Evolutionary conservation across 2,797 vertebrate genomes (phyloP).

Genomic region (Pipistrellus nathusii): DNA sequence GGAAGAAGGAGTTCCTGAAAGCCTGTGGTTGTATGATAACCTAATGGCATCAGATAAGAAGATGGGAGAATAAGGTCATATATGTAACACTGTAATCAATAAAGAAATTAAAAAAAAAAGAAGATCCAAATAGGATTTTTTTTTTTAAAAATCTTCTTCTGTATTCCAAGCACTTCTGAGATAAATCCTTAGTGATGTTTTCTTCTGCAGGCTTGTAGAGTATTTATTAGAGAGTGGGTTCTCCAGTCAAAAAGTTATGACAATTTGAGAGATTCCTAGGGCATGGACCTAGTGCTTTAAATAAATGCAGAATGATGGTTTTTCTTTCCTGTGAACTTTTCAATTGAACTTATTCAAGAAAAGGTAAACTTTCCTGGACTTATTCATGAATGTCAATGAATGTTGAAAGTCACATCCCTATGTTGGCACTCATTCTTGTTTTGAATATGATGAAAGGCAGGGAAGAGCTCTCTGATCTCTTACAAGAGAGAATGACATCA

Average conservation of each 20-base stretch:
- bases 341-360: conserved; percentile 10
- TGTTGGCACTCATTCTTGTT: conserved; percentile 23
- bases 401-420: conserved; percentile 40
- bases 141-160: not conserved
- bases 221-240: not conserved
- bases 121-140: conserved; percentile 5
- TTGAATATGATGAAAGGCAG: conserved; percentile 12
- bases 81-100: too few relatives aligned
- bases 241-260: not conserved
- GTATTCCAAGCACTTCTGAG: not conserved
- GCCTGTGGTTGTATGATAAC: conserved; percentile 40
- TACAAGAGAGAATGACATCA: conserved; percentile 61
- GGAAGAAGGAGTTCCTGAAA: conserved; percentile 61
- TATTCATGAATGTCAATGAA: conserved; percentile 12
- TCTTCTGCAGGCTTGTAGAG: conserved; percentile 16
- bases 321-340: not conserved
- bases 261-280: not conserved
- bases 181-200: not conserved
- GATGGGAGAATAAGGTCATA: not conserved
- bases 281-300: not conserved
- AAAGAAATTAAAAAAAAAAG: too few relatives aligned
- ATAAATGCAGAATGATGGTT: not conserved
- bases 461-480: conserved; percentile 50
- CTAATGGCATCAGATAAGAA: conserved; percentile 66
- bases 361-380: not conserved